Base-by-base conservation (phyloP, 2,888 invertebrate genomes). In the Sylvicola cinctus region DNA sequence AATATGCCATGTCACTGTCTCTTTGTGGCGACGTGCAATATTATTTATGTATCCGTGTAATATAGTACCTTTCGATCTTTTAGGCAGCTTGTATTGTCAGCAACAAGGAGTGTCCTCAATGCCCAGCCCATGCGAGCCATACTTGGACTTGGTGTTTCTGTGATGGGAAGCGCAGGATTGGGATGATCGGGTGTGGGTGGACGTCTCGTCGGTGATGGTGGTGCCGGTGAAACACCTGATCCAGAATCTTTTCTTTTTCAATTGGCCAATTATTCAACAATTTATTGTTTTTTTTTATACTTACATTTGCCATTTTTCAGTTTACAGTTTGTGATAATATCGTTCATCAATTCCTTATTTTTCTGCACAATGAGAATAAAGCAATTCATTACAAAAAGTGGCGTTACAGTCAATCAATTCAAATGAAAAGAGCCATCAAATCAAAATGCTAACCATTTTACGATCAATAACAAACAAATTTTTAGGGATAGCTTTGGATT, bases 301-400 rank as follows among this genome's bases (percentile, higher is more conserved):
- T 36, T 29, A 30, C 35, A 60, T 70, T 65, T 53, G 70, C 72
- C 70, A 58, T 71, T 71, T 60, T 70, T 71, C 40, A 70, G 54
- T 55, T 70, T 71, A 51, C 68, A 68, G 50, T 65, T 70, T 40
- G 65, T 63, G 33, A 74, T 64, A 43, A 77, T 63, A 47, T 75
- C 74, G 54, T 71, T 75, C 74, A 78, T 75, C 48, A 74, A 60
- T 52, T 75, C 75, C 54, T 74, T 74, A 56, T 77, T 76, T 61
- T 74, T 72, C 76, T 77, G 71, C 40, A 20, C 4, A 8, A 72
- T 73, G 51, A 46, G 50, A 54, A 48, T 48, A 36, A 38, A 36
- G 32, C 36, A 41, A 11, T 28, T 28, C 6, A 28, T 20, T 20
- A 6, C 20, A 29, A 39, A 17, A 33, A 29, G 29, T 15, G 10